Base-by-base conservation (phyloP, 2,113 vertebrate species). In the Ginglymostoma cirratum region DNA sequence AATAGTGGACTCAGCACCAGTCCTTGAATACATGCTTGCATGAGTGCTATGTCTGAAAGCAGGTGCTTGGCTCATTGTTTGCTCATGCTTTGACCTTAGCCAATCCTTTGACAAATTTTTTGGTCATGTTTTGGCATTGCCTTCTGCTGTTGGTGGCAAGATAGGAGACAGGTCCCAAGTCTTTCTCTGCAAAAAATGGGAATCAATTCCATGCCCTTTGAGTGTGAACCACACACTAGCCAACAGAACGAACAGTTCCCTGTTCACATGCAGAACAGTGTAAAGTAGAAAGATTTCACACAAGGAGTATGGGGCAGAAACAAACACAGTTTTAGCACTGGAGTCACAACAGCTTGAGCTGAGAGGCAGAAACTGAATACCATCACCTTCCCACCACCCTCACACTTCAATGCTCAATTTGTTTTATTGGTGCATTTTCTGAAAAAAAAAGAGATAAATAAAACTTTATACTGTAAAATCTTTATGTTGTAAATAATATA, bases 401-500 rank as follows among this genome's bases (percentile, higher is more conserved):
- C 5, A 72, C 24, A 80, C n/a, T 90, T 83, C 10, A 34, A 15
- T 48, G 10, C 24, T 61, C 14, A 55, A 90, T 34, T 90, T 3
- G 17, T 90, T 90, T 90, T 34, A 90, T 90, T 30, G 87, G 10
- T 90, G 87, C 48, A 83, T 42, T 90, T 90, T 30, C 78, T 87
- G 85, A 80, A 85, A 85, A 55, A 55, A 66, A 38, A 65, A 90
- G 38, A 6, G 55, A 93, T 93, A 93, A 93, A 93, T 93, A 93
- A n/a, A 65, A n/a, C 66, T n/a, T 92, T 92, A 38, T 65, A n/a
- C 87, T 92, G 87, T 61, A 55, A 55, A 55, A 55, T 55, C 66
- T n/a, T 90, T 90, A 19, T 90, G 19, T 55, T 90, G 87, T 90
- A 92, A 92, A 92, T 92, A 92, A 92, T 24, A n/a, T 92, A 65